Conservation (phyloP, 1,140 invertebrate species). For the Drosophila athabasca region DNA sequence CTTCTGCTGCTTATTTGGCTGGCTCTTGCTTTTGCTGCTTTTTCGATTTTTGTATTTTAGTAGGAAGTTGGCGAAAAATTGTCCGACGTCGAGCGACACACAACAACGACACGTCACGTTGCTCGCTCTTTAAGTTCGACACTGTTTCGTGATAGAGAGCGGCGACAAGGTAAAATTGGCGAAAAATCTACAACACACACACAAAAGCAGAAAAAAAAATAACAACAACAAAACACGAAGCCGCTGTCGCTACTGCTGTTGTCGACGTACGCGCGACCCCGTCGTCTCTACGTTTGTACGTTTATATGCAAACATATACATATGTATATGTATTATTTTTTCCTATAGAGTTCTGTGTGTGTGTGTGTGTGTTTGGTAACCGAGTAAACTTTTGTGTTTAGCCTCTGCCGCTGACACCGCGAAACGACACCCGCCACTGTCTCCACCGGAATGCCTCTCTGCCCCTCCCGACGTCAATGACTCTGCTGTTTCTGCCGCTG, state of each 20-base stretch:
- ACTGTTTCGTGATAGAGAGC: slow-evolving; percentile 70
- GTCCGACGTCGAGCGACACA: slow-evolving; percentile 63
- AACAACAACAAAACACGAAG: slow-evolving; percentile 27
- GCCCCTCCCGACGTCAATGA: slow-evolving; percentile 26
- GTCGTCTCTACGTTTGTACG: too few species aligned
- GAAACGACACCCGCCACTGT: slow-evolving; percentile 44
- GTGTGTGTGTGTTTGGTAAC: slow-evolving; percentile 49
- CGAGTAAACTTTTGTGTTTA: slow-evolving; percentile 76
- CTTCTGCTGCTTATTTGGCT: slow-evolving; percentile 20
- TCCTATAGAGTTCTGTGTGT: slow-evolving; percentile 23
- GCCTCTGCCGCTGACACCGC: slow-evolving; percentile 51
- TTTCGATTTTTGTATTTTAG: slow-evolving; percentile 34
- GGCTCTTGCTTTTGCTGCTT: slow-evolving; percentile 17
- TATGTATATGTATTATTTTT: slow-evolving; percentile 6
- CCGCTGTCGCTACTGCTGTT: slow-evolving; percentile 16
- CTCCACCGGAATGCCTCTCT: slow-evolving; percentile 41
- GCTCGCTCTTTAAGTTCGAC: slow-evolving; percentile 80
- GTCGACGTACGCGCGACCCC: slow-evolving; percentile 13
- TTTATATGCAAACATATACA: slow-evolving; percentile 1
- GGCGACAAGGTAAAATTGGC: slow-evolving; percentile 77
- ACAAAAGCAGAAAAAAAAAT: slow-evolving; percentile 34
- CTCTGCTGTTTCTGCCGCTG: slow-evolving; percentile 9
- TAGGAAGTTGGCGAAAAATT: slow-evolving; percentile 58
- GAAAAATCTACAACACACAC: slow-evolving; percentile 54
- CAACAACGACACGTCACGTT: slow-evolving; percentile 72